Percentiles rank a stretch among this genome's conserved stretches.
Evolutionary conservation across 2,888 invertebrate species (phyloP).

Genomic region (Resseliella maxima): DNA sequence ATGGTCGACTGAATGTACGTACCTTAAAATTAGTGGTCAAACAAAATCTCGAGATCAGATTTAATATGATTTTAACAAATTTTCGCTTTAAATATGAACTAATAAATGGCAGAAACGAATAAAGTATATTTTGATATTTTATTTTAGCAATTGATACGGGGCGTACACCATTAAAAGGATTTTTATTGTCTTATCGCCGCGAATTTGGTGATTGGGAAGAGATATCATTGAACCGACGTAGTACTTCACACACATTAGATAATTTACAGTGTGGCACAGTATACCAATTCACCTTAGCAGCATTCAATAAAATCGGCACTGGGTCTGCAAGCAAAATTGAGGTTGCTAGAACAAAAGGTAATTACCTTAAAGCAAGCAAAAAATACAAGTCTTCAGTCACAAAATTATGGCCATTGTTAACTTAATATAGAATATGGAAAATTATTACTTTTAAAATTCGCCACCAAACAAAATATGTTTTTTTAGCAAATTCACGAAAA

Average conservation of each 20-base stretch:
- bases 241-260: conserved; percentile 76
- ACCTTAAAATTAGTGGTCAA: too few species aligned
- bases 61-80: too few species aligned
- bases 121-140: conserved; percentile 58
- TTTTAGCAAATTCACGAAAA: too few species aligned
- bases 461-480: too few species aligned
- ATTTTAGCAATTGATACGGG: conserved; percentile 68
- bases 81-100: not conserved
- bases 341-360: conserved; percentile 78
- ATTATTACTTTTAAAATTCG: too few species aligned
- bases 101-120: not conserved
- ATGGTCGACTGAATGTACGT: conserved; percentile 63
- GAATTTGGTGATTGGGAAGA: conserved; percentile 72
- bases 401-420: too few species aligned
- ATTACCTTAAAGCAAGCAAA: too few species aligned
- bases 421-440: too few species aligned
- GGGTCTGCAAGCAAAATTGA: conserved; percentile 77
- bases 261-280: conserved; percentile 81
- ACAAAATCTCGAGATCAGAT: not conserved
- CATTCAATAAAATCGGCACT: conserved; percentile 80
- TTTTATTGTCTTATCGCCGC: conserved; percentile 69
- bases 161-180: conserved; percentile 70
- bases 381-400: too few species aligned
- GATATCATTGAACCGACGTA: conserved; percentile 68
- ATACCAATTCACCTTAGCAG: conserved; percentile 80